Evolutionary conservation across 2,113 vertebrate genomes (phyloP).

Genomic region (Saccopteryx leptura): DNA sequence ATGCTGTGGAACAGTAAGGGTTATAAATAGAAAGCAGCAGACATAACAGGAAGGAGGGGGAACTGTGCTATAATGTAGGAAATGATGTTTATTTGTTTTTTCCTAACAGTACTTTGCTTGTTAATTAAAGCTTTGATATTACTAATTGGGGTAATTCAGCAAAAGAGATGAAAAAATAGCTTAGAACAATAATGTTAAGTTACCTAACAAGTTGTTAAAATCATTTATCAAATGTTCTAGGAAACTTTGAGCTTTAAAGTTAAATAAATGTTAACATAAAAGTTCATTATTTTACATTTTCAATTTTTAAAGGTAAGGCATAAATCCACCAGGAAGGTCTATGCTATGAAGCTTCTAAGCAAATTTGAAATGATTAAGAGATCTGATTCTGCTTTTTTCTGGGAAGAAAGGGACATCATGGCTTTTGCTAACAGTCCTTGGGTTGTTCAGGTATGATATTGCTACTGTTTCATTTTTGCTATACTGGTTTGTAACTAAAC

Average conservation of each 20-base stretch:
- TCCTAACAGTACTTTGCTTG: background rate
- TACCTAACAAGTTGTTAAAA: conserved; percentile 44
- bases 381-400: conserved; percentile 99
- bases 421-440: conserved; percentile 98
- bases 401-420: conserved; percentile 99
- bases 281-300: conserved; percentile 2
- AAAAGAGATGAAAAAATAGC: conserved; percentile 34
- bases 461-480: background rate
- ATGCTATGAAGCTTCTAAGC: conserved; percentile 99
- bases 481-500: conserved; percentile 13
- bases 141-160: conserved; percentile 31
- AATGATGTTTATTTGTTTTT: background rate
- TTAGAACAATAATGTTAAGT: background rate
- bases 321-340: conserved; percentile 96
- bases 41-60: background rate
- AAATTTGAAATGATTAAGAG: conserved; percentile 99
- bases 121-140: conserved; percentile 21
- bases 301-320: conserved; percentile 95
- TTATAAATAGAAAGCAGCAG: conserved; percentile 32
- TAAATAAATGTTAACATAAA: conserved; percentile 53
- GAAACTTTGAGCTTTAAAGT: conserved; percentile 48
- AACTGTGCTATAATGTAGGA: background rate
- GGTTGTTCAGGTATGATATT: conserved; percentile 97
- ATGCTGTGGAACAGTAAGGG: conserved; percentile 22
- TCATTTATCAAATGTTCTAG: conserved; percentile 49